Conservation (phyloP, 1,140 invertebrate genomes). For the Dreissena rostriformis region DNA sequence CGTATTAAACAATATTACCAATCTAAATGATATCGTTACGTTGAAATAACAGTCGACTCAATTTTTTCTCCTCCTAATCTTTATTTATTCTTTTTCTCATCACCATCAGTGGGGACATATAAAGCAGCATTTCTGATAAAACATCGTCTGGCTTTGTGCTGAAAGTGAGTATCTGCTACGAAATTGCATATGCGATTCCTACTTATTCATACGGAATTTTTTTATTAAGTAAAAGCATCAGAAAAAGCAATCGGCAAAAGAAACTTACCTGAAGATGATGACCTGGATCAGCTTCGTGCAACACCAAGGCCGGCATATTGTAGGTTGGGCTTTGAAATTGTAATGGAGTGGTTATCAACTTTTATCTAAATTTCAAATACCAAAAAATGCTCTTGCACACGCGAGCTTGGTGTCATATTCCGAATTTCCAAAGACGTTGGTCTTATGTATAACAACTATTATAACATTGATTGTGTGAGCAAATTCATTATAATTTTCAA, state of each 20-base stretch:
- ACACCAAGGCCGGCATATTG: slow-evolving; percentile 75
- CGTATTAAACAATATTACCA: background rate
- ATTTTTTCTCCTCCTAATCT: background rate
- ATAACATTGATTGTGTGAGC: no score
- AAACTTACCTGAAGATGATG: slow-evolving; percentile 74
- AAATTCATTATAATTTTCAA: background rate
- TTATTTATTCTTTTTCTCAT: background rate
- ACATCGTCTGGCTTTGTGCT: background rate
- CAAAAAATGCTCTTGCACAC: background rate
- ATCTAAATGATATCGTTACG: background rate
- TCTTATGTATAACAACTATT: slow-evolving; percentile 5
- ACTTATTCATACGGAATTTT: slow-evolving; percentile 1
- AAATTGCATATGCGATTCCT: background rate
- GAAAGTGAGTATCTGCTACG: background rate
- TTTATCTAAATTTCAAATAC: background rate
- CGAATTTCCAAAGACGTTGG: background rate
- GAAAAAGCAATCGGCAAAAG: background rate
- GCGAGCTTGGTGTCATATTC: background rate
- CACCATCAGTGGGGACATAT: background rate
- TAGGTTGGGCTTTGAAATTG: slow-evolving; percentile 73
- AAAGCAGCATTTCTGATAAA: background rate
- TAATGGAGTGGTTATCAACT: background rate
- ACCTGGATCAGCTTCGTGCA: slow-evolving; percentile 81
- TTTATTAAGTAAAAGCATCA: background rate
- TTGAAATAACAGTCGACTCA: background rate